Conservation (phyloP, 2,113 vertebrate genomes). For the Prinia subflava region DNA sequence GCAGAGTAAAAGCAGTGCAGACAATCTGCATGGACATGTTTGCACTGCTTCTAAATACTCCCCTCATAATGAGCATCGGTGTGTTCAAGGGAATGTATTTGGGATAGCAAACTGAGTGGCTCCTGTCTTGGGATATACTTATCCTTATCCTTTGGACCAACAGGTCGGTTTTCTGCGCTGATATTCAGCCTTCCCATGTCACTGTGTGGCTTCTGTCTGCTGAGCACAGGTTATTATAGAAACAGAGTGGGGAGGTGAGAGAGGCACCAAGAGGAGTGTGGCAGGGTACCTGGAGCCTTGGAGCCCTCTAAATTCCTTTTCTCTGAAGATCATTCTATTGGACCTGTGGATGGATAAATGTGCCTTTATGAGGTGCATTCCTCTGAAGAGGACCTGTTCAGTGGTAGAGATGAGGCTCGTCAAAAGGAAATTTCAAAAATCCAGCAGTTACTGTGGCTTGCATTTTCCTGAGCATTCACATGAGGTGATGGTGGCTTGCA, state of each 20-base stretch:
- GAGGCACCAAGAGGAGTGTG: accelerated
- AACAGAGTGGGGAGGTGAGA: not conserved
- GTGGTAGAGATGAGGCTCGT: not conserved
- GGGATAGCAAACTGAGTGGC: not conserved
- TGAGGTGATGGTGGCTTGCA: not conserved
- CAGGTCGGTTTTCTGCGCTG: not conserved
- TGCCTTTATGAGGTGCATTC: not conserved
- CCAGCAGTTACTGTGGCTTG: not conserved
- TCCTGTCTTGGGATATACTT: not conserved
- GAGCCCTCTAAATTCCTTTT: not conserved
- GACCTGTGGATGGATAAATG: not conserved
- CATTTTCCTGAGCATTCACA: not conserved
- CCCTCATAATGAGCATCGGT: not conserved
- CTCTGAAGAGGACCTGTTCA: not conserved
- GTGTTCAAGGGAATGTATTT: not conserved
- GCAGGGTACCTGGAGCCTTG: not conserved
- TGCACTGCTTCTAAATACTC: not conserved
- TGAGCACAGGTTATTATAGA: not conserved
- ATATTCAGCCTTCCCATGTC: not conserved
- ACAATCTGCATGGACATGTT: not conserved
- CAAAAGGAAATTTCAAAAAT: not conserved
- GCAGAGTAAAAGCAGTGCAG: not conserved
- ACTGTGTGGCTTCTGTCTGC: not conserved
- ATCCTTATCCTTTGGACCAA: not conserved
- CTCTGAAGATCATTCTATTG: not conserved